These are phyloP conservation scores for Argyresthia goedartella DNA, from an alignment of 2,888 invertebrate species.

Conservation along the genomic window DNA sequence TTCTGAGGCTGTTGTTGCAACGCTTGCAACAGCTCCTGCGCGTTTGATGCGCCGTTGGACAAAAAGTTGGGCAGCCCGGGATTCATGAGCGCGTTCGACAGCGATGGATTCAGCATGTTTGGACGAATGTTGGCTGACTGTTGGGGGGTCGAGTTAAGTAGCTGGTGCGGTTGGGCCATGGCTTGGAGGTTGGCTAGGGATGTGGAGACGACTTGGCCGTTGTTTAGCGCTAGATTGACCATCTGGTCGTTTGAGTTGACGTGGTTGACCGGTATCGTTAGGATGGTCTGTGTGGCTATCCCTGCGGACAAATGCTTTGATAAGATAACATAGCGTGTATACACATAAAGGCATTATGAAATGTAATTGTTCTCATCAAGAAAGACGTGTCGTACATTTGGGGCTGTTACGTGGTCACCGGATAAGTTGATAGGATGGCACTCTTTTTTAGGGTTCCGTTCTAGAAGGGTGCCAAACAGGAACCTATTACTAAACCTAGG, in stretches of 20 bases:
- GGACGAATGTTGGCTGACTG: constrained; percentile 53
- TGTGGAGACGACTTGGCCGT: constrained; percentile 88
- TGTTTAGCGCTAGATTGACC: constrained; percentile 85
- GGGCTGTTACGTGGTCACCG: too few relatives aligned
- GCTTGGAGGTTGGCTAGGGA: constrained; percentile 85
- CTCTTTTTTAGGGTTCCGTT: too few relatives aligned
- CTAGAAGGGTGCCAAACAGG: too few relatives aligned
- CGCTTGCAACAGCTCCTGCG: constrained; percentile 81
- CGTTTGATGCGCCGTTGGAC: constrained; percentile 76
- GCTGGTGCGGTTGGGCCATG: constrained; percentile 79
- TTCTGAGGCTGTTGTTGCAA: constrained; percentile 74
- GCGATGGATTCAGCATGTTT: constrained; percentile 70
- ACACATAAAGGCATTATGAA: too few relatives aligned
- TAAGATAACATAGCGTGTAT: not conserved
- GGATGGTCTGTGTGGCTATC: constrained; percentile 94
- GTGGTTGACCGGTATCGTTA: constrained; percentile 94
- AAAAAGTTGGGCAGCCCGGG: constrained; percentile 80
- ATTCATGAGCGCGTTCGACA: constrained; percentile 79
- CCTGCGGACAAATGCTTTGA: constrained; percentile 66
- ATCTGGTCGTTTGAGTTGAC: constrained; percentile 82
- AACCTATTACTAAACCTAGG: too few relatives aligned
- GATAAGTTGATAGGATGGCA: too few relatives aligned
- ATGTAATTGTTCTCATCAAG: too few relatives aligned
- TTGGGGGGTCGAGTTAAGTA: constrained; percentile 73
- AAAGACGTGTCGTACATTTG: too few relatives aligned